Conservation (phyloP, 2,888 invertebrate genomes). For the Loripinus fragilis region DNA sequence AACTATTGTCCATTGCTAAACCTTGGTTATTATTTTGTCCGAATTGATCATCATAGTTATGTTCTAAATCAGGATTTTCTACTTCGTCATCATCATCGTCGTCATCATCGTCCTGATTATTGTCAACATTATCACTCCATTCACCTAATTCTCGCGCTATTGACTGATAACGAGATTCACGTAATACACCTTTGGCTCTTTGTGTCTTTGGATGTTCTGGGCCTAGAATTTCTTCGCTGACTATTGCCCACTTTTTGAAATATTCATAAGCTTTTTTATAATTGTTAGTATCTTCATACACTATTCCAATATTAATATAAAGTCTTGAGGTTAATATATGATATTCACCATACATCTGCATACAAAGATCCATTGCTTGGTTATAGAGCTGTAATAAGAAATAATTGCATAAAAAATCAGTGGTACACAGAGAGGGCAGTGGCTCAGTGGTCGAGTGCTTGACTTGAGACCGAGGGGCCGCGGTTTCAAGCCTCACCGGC, state of each 20-base stretch:
- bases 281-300: conserved; percentile 82
- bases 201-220: conserved; percentile 82
- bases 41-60: conserved; percentile 77
- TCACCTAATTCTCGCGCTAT: conserved; percentile 79
- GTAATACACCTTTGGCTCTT: conserved; percentile 81
- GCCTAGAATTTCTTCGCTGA: conserved; percentile 81
- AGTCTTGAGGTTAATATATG: conserved; percentile 81
- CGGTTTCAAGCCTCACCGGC: too few relatives aligned
- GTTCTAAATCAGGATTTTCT: conserved; percentile 75
- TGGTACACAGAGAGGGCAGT: too few relatives aligned
- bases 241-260: conserved; percentile 81
- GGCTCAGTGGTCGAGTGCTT: too few relatives aligned
- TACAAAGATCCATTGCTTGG: conserved; percentile 81
- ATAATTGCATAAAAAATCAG: too few relatives aligned
- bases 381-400: conserved; percentile 78
- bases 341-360: conserved; percentile 82
- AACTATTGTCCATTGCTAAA: conserved; percentile 57
- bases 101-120: conserved; percentile 63
- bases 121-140: conserved; percentile 70
- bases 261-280: conserved; percentile 81
- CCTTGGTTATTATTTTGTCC: conserved; percentile 61
- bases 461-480: too few relatives aligned
- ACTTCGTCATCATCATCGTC: conserved; percentile 69
- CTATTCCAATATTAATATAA: conserved; percentile 83
- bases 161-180: conserved; percentile 78